These are phyloP conservation scores for Bujurquina vittata DNA, from an alignment of 2,113 vertebrate genomes.

Conservation along the genomic window DNA sequence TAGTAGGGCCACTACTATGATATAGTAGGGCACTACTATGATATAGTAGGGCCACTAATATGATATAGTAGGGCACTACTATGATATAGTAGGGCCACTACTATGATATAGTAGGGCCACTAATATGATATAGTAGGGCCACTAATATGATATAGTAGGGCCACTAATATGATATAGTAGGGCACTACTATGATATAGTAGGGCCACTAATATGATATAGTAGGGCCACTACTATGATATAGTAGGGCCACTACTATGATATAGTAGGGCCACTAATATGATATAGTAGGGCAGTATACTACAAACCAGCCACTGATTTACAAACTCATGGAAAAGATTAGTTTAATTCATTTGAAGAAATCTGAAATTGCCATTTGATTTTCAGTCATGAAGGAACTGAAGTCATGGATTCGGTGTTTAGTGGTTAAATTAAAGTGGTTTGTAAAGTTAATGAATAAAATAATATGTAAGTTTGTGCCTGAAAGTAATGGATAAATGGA, in stretches of 20 bases:
- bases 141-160: neutral
- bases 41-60: no score
- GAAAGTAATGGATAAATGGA: no score
- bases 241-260: neutral
- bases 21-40: neutral
- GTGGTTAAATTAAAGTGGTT: neutral
- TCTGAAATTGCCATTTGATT: neutral
- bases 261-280: neutral
- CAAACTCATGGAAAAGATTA: neutral
- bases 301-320: neutral
- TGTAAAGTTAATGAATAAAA: no score
- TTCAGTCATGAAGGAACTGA: neutral
- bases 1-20: neutral
- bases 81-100: neutral
- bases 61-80: no score
- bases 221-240: neutral
- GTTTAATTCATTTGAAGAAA: neutral
- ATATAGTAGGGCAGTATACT: neutral
- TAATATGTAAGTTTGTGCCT: no score
- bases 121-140: no score
- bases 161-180: neutral
- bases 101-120: no score
- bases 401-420: neutral
- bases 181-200: neutral
- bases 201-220: no score